These are phyloP conservation scores for Dromius quadrimaculatus DNA, from an alignment of 2,888 invertebrate species.

Conservation along the genomic window DNA sequence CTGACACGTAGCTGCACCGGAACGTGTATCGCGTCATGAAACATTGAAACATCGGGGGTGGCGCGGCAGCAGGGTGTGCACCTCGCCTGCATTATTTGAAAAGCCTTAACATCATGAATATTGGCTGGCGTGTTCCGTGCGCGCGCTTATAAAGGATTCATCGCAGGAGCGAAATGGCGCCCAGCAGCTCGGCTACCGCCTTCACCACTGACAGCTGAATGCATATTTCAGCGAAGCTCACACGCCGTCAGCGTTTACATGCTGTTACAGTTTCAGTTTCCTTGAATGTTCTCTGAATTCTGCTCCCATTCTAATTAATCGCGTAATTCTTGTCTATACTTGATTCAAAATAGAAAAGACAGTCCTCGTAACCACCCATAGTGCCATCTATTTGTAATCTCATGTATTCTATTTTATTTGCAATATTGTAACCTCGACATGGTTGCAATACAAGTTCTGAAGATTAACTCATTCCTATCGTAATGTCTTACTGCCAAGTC, in stretches of 20 bases:
- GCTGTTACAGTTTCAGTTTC: constrained; percentile 4
- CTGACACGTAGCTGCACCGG: constrained; percentile 17
- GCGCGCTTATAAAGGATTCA: constrained; percentile 51
- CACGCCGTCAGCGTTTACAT: constrained; percentile 50
- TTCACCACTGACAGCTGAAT: constrained; percentile 57
- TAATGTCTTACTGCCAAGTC: background rate
- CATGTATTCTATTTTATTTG: too few species aligned
- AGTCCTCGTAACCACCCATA: too few species aligned
- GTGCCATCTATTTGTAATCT: too few species aligned
- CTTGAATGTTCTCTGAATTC: too few species aligned
- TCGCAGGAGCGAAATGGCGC: constrained; percentile 51
- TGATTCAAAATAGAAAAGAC: too few species aligned
- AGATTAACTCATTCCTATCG: background rate
- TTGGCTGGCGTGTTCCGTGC: constrained; percentile 47
- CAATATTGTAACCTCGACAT: constrained; percentile 2
- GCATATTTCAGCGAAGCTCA: constrained; percentile 56
- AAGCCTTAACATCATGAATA: constrained; percentile 53
- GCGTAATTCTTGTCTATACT: too few species aligned
- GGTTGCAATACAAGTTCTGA: background rate
- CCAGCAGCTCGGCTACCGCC: constrained; percentile 41
- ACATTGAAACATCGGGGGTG: constrained; percentile 28
- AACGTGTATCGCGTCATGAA: constrained; percentile 27
- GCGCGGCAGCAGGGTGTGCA: constrained; percentile 9
- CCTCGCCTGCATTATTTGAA: constrained; percentile 51
- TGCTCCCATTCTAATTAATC: too few species aligned